These are phyloP conservation scores for Panagrolaimus sp. DNA, from an alignment of 1,140 invertebrate species.

Conservation along the genomic window DNA sequence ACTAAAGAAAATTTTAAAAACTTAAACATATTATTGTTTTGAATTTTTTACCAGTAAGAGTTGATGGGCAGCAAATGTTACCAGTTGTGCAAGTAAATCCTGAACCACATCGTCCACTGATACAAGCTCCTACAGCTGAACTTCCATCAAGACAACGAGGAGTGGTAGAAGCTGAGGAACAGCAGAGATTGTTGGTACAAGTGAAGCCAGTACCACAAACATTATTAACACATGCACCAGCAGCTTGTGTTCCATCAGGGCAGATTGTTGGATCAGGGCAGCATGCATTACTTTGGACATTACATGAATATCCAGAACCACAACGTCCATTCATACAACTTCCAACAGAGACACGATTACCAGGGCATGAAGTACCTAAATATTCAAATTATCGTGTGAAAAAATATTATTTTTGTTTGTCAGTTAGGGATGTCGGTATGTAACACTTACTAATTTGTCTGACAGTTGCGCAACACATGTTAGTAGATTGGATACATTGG, in stretches of 20 bases:
- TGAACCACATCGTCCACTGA: constrained; percentile 49
- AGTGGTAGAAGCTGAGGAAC: constrained; percentile 50
- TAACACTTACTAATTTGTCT: constrained; percentile 1
- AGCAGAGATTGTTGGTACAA: constrained; percentile 56
- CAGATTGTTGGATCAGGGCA: constrained; percentile 41
- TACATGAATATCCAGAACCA: constrained; percentile 42
- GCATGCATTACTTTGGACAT: constrained; percentile 26
- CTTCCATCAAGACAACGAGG: constrained; percentile 55
- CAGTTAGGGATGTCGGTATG: neutral
- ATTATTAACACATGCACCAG: constrained; percentile 56
- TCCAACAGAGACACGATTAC: constrained; percentile 40
- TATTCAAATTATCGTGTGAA: too few relatives aligned
- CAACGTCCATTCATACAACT: constrained; percentile 50
- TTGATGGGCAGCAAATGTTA: constrained; percentile 55
- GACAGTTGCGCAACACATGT: constrained; percentile 39
- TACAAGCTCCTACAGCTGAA: constrained; percentile 55
- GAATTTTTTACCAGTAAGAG: constrained; percentile 1
- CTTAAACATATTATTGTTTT: too few relatives aligned
- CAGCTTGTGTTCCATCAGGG: constrained; percentile 57
- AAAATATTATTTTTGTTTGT: neutral
- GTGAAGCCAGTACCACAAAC: constrained; percentile 55
- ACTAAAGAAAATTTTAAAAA: neutral
- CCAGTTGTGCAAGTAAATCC: constrained; percentile 56
- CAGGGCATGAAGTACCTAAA: constrained; percentile 41
- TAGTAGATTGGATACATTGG: constrained; percentile 42